Evolutionary conservation across 2,888 invertebrate genomes (phyloP), one percentile per base, ranked within the genome.

Genomic region (Chrysopilus asiliformis): DNA sequence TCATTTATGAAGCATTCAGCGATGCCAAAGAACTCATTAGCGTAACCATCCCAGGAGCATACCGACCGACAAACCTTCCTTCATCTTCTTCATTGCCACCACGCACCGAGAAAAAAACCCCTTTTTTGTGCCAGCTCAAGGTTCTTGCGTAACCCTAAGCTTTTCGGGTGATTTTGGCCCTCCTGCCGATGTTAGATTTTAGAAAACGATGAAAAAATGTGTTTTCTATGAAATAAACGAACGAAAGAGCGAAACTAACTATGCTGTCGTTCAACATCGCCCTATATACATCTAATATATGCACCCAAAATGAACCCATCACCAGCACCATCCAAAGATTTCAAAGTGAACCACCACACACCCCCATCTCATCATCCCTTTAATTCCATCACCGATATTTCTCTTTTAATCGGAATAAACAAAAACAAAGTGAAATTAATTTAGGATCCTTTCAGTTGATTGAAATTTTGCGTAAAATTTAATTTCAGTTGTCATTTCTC

Each of bases 391-490:
- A n/a, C n/a, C n/a, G 15, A 31, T 16, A 31, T 12, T 4, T 17
- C 15, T 30, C 30, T 31, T 12, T 8, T 31, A 31, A 31, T 31
- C 31, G 31, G 10, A 16, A 31, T 31, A 31, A 31, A 31, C 16
- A 30, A 15, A 30, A 16, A 31, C 31, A 17, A 17, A 31, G 16
- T 17, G 17, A 31, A 39, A 35, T 39, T 31, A 39, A 39, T 35
- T 39, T 39, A 20, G 31, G 39, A 30, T 29, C 35, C 36, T 40
- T 40, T 40, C 36, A 33, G 27, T 36, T 40, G 32, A 40, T 40
- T 40, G 32, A 40, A 33, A 36, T 33, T 36, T 36, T 33, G 33
- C 36, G 40, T 36, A 40, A 40, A 40, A 40, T 40, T 40, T 32
- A 40, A 40, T 40, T 40, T 40, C 32, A 40, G 28, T 40, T 40